These are phyloP conservation scores for Andrena marginata DNA, from an alignment of 2,888 invertebrate genomes.

Conservation along the genomic window DNA sequence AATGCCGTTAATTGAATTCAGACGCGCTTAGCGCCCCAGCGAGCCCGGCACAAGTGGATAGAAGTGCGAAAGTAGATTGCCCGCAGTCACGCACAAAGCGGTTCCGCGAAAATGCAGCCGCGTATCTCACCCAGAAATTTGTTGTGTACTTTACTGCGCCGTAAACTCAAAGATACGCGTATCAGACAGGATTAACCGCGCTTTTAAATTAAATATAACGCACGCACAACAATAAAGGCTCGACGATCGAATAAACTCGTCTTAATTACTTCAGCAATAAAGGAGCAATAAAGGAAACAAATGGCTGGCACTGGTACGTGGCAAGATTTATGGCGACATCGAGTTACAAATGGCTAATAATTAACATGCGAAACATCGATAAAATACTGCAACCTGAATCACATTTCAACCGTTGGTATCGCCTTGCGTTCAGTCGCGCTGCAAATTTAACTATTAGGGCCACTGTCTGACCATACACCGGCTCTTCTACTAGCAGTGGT, in stretches of 20 bases:
- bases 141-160: slow-evolving; percentile 10
- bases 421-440: neutral
- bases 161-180: slow-evolving; percentile 16
- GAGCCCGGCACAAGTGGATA: slow-evolving; percentile 8
- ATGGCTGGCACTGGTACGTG: slow-evolving; percentile 13
- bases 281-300: slow-evolving; percentile 33
- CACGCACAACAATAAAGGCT: slow-evolving; percentile 27
- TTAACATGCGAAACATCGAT: slow-evolving; percentile 14
- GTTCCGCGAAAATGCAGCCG: neutral
- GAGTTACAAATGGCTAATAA: slow-evolving; percentile 10
- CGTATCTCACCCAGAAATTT: slow-evolving; percentile 20
- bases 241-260: slow-evolving; percentile 12
- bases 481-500: neutral
- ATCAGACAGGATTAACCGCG: slow-evolving; percentile 18
- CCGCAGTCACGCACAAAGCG: neutral
- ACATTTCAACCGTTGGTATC: neutral
- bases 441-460: too few species aligned
- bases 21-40: neutral
- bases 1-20: neutral
- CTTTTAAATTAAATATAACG: slow-evolving; percentile 33
- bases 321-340: slow-evolving; percentile 26
- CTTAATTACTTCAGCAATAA: slow-evolving; percentile 46
- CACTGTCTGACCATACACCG: neutral
- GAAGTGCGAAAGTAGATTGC: neutral
- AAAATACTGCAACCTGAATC: slow-evolving; percentile 11